Evolutionary conservation across 2,797 vertebrate genomes (phyloP).

Genomic region (Sebastes goodei): DNA sequence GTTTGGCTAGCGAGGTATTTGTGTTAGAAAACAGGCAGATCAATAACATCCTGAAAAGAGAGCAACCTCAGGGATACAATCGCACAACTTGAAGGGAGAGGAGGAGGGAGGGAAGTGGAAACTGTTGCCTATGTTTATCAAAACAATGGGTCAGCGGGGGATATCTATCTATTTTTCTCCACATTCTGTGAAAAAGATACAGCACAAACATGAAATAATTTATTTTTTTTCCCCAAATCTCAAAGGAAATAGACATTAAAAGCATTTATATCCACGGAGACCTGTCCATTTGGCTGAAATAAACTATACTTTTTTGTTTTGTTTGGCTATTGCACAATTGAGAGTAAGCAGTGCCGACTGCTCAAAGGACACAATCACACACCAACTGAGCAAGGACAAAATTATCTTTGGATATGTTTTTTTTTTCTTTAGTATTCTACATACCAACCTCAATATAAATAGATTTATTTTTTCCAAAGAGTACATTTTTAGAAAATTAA

Average conservation of each 20-base stretch:
- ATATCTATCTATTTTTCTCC: slow-evolving; percentile 54
- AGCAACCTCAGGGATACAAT: slow-evolving; percentile 53
- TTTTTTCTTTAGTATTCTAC: not conserved
- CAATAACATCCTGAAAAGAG: slow-evolving; percentile 61
- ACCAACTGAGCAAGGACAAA: not conserved
- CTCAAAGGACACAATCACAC: slow-evolving; percentile 5
- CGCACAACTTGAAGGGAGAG: slow-evolving; percentile 29
- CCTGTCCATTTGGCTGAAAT: slow-evolving; percentile 36
- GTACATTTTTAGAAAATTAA: not conserved
- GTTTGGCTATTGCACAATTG: slow-evolving; percentile 8
- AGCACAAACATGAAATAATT: slow-evolving; percentile 14
- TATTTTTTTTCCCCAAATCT: slow-evolving; percentile 15
- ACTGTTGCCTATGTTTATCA: slow-evolving; percentile 57
- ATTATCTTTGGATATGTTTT: not conserved
- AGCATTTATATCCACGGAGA: slow-evolving; percentile 33
- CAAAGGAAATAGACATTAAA: slow-evolving; percentile 42
- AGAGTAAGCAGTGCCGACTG: not conserved
- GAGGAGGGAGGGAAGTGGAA: slow-evolving; percentile 29
- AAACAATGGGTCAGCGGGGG: slow-evolving; percentile 60
- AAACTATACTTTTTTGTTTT: slow-evolving; percentile 11
- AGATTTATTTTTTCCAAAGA: not conserved
- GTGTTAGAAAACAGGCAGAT: slow-evolving; percentile 45
- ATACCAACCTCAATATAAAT: not conserved
- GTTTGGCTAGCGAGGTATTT: slow-evolving; percentile 38
- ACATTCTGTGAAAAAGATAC: slow-evolving; percentile 34